These are phyloP conservation scores for Lepus americanus DNA, from an alignment of 2,113 vertebrate species.

Conservation along the genomic window DNA sequence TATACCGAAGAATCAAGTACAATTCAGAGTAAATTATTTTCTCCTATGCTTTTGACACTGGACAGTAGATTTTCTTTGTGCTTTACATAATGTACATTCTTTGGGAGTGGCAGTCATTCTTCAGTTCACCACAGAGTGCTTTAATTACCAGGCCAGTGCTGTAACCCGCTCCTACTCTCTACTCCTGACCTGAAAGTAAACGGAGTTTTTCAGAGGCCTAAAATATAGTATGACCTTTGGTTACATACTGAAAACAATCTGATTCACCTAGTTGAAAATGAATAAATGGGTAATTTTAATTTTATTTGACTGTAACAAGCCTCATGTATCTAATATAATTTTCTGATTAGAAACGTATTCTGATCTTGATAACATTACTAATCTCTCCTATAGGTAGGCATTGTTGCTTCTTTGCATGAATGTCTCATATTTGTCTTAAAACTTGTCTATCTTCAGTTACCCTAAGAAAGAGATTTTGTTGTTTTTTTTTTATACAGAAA, in stretches of 20 bases:
- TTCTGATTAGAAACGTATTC: background rate
- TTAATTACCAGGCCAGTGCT: background rate
- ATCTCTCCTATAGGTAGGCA: background rate
- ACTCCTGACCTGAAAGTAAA: background rate
- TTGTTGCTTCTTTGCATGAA: background rate
- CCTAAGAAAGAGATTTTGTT: background rate
- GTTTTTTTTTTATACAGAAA: background rate
- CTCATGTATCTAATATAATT: slow-evolving; percentile 35
- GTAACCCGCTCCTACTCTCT: background rate
- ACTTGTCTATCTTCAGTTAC: slow-evolving; percentile 1
- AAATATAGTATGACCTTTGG: slow-evolving; percentile 4
- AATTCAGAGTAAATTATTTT: slow-evolving; percentile 42
- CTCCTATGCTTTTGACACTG: background rate
- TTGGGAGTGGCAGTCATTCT: background rate
- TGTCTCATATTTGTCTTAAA: slow-evolving; percentile 13
- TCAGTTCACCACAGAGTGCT: background rate
- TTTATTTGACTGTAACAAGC: slow-evolving; percentile 49
- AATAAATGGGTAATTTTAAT: slow-evolving; percentile 12
- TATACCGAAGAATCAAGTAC: slow-evolving; percentile 48
- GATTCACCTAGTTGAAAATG: slow-evolving; percentile 30
- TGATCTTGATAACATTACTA: background rate
- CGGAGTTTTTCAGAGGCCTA: background rate
- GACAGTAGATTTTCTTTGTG: slow-evolving; percentile 40
- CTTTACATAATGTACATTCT: slow-evolving; percentile 35
- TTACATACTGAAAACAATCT: background rate